phyloP scores from a whole-genome alignment of 2,888 invertebrate genomes.

The Apotomis capreana region DNA sequence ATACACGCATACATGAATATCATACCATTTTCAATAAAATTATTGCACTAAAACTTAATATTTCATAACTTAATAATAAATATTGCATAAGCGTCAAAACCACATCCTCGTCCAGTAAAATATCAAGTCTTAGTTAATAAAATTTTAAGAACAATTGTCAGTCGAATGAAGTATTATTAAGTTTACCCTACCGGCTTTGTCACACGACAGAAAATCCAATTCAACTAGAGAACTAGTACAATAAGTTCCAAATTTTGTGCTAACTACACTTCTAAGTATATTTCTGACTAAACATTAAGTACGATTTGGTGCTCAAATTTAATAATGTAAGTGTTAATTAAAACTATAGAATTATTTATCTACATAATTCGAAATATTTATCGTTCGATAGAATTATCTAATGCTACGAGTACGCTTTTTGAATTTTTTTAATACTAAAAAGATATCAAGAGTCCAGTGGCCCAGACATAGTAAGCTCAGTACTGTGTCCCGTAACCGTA shows the following conservation, averaged over 20 bases:
- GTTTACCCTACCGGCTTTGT: slow-evolving; percentile 67
- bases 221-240: slow-evolving; percentile 59
- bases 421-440: slow-evolving; percentile 52
- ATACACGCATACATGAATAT: slow-evolving; percentile 77
- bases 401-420: slow-evolving; percentile 54
- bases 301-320: slow-evolving; percentile 83
- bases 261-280: slow-evolving; percentile 62
- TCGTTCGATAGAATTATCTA: slow-evolving; percentile 64
- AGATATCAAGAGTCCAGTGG: slow-evolving; percentile 44
- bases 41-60: slow-evolving; percentile 81
- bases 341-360: slow-evolving; percentile 77
- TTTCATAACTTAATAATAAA: slow-evolving; percentile 80
- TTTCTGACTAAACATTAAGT: slow-evolving; percentile 83
- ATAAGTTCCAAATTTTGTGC: slow-evolving; percentile 65
- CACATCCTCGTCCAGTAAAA: slow-evolving; percentile 72
- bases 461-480: slow-evolving; percentile 3
- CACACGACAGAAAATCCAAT: slow-evolving; percentile 63
- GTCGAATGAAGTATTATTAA: slow-evolving; percentile 71
- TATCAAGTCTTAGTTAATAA: slow-evolving; percentile 75
- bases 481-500: background rate
- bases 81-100: slow-evolving; percentile 80
- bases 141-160: slow-evolving; percentile 76
- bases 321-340: slow-evolving; percentile 78
- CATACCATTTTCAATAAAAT: slow-evolving; percentile 80
- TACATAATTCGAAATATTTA: slow-evolving; percentile 73